Percentiles rank a stretch among this genome's conserved stretches.
These are phyloP conservation scores for Epizoanthus rinbou DNA, from an alignment of 92 coral and sea anemone genomes.

Conservation along the genomic window DNA sequence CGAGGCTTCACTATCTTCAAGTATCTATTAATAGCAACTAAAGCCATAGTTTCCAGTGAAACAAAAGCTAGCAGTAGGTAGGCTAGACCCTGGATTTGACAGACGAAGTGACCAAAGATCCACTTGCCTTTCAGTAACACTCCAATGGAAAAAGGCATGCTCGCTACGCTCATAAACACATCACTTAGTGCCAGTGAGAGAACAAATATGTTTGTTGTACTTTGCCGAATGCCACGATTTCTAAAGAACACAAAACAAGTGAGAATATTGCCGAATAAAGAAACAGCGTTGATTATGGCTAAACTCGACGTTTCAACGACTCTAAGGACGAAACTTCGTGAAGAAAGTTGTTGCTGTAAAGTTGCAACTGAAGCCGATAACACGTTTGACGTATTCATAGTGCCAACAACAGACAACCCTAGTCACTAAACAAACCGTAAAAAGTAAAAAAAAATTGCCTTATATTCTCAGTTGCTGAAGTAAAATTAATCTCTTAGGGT, in stretches of 20 bases:
- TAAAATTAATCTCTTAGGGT: no score
- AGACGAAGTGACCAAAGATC: slow-evolving; percentile 45
- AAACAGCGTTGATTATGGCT: slow-evolving; percentile 43
- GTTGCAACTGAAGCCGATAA: no score
- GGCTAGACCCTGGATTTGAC: slow-evolving; percentile 65
- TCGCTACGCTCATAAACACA: slow-evolving; percentile 57
- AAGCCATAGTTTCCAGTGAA: slow-evolving; percentile 62
- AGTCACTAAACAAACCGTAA: no score
- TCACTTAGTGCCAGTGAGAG: slow-evolving; percentile 57
- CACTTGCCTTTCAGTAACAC: slow-evolving; percentile 60
- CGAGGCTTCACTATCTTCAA: slow-evolving; percentile 60
- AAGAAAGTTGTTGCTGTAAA: background rate
- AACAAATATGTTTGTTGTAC: slow-evolving; percentile 57
- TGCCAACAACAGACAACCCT: no score
- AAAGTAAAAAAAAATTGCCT: no score
- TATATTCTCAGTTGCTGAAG: no score
- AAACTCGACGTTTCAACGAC: slow-evolving; percentile 42
- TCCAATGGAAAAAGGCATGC: slow-evolving; percentile 61
- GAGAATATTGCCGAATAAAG: slow-evolving; percentile 57
- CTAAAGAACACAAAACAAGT: slow-evolving; percentile 53
- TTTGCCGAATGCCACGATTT: slow-evolving; percentile 50
- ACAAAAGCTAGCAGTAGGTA: slow-evolving; percentile 63
- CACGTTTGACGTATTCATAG: no score
- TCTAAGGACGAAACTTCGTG: slow-evolving; percentile 3
- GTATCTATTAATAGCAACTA: slow-evolving; percentile 70